Percentiles rank a stretch among this genome's conserved stretches.
Evolutionary conservation across 2,888 invertebrate genomes (phyloP).

Genomic region (Omphaloscelis lunosa): DNA sequence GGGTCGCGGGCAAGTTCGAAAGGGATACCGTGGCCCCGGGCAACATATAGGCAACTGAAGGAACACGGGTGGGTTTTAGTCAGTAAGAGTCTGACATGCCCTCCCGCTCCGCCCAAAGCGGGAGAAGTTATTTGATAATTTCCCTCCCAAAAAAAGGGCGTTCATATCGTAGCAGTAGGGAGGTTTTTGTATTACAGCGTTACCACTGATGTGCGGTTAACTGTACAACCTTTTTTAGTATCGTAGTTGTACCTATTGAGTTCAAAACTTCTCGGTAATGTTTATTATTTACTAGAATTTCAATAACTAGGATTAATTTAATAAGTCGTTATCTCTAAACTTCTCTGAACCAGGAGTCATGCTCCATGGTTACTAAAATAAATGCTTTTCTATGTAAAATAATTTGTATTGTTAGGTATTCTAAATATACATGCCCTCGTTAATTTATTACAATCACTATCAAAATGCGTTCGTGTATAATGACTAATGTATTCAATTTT

Average conservation of each 20-base stretch:
- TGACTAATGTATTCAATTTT: constrained; percentile 40
- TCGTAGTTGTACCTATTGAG: no score
- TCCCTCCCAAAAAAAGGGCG: no score
- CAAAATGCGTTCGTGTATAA: constrained; percentile 16
- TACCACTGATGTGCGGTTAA: no score
- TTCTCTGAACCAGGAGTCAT: constrained; percentile 43
- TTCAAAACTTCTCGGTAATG: not conserved
- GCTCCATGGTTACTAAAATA: constrained; percentile 38
- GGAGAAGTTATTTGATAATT: no score
- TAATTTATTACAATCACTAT: constrained; percentile 35
- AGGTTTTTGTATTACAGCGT: not conserved
- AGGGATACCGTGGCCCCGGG: no score
- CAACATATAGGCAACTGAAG: no score
- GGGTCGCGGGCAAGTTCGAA: no score
- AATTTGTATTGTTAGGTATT: constrained; percentile 4
- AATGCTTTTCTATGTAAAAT: constrained; percentile 34
- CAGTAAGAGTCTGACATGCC: no score
- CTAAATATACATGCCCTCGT: constrained; percentile 58
- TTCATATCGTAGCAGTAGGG: not conserved
- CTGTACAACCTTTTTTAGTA: not conserved
- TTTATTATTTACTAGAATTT: not conserved
- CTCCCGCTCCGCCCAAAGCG: no score
- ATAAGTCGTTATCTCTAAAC: constrained; percentile 29
- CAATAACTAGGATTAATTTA: not conserved
- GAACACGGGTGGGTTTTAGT: no score